Evolutionary conservation across 2,797 vertebrate genomes (phyloP), one percentile per base, ranked within the genome.

Genomic region (Lemur catta): DNA sequence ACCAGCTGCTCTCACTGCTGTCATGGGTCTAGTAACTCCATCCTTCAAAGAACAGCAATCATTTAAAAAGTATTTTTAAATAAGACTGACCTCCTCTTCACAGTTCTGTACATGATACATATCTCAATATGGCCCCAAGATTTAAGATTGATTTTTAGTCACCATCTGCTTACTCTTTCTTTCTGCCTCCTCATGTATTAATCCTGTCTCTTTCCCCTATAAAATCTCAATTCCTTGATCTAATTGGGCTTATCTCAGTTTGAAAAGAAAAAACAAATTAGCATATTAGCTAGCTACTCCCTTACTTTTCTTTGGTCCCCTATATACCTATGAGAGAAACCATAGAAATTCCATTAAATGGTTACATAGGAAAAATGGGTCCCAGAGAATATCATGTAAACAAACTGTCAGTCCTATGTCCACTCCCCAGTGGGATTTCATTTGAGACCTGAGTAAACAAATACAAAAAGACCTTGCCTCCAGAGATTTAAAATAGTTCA

Each of bases 1-100:
- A 90, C 99, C 99, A 93, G 99, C 99, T 93, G 99, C 99, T 98
- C 99, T 99, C 91, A 99, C 99, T 69, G 99, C 99, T 74, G 99
- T 99, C 99, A 99, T 99, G 18, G 99, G 99, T 85, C 99, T 99
- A 96, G 99, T 98, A 79, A 99, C 97, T 65, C 99, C 99, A 93
- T 99, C 99, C 99, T 99, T 96, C 97, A 98, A 97, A 41, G 80
- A 96, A 97, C n/a, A 97, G 89, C 41, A 97, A 91, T 76, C 35
- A 84, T 93, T 97, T 93, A 90, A 85, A 96, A 86, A 52, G 63
- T 14, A 43, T 63, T 82, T 41, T 38, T 78, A 85, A 97, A 87
- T n/a, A 96, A 85, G 5, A 82, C 48, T 13, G 59, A 84, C 1
- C 14, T 92, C 52, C 61, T 82, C 74, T 43, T 57, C 65, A 43